Evolutionary conservation across 2,113 vertebrate species (phyloP).

Genomic region (Ariopsis seemanni): DNA sequence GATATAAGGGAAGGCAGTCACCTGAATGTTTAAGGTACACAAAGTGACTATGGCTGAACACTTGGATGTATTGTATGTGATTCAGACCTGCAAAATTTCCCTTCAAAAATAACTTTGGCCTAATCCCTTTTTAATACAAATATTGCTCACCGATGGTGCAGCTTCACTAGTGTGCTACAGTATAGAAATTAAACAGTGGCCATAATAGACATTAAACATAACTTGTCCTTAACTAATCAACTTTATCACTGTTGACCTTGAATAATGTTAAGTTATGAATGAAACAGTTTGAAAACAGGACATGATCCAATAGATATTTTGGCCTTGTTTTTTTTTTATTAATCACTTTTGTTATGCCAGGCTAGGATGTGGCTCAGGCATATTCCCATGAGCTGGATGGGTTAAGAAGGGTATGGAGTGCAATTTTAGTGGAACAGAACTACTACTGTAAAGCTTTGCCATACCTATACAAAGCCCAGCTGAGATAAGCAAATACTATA

Average conservation of each 20-base stretch:
- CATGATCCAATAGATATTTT: slow-evolving; percentile 14
- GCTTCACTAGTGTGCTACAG: slow-evolving; percentile 18
- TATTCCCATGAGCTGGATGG: slow-evolving; percentile 27
- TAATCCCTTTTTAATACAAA: slow-evolving; percentile 11
- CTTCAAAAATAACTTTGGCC: background rate
- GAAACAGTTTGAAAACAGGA: slow-evolving; percentile 22
- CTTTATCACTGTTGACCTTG: background rate
- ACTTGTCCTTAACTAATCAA: background rate
- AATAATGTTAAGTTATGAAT: slow-evolving; percentile 1
- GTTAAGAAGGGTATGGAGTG: slow-evolving; percentile 50
- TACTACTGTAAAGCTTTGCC: slow-evolving; percentile 54
- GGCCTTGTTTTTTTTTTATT: background rate
- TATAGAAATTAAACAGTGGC: background rate
- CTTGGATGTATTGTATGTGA: background rate
- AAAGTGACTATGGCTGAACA: slow-evolving; percentile 31
- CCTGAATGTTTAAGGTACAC: background rate
- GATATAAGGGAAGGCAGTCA: slow-evolving; percentile 49
- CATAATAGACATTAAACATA: background rate
- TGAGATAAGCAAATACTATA: slow-evolving; percentile 56
- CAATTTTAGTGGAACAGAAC: slow-evolving; percentile 60
- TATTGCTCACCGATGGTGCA: slow-evolving; percentile 12
- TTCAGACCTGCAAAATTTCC: background rate
- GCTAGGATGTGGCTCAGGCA: background rate
- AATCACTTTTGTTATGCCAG: slow-evolving; percentile 37
- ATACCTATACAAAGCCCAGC: slow-evolving; percentile 34